Evolutionary conservation across 2,888 invertebrate genomes (phyloP).

Genomic region (Watsonalla cultraria): DNA sequence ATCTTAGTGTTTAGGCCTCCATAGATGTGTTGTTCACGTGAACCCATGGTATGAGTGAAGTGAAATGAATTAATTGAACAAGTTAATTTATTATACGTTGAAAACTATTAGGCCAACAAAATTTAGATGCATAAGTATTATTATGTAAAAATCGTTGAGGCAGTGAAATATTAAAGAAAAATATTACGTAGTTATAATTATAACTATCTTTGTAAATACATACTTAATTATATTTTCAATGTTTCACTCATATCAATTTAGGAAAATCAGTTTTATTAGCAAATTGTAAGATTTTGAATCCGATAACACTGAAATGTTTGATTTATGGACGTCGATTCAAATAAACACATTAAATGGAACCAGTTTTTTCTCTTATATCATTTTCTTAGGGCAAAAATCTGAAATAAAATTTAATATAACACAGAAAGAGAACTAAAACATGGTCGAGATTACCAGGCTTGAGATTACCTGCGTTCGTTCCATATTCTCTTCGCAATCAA

Average conservation of each 20-base stretch:
- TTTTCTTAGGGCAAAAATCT: no score
- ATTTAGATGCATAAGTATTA: conserved; percentile 42
- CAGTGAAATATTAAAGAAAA: conserved; percentile 39
- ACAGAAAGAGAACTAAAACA: no score
- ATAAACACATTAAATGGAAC: conserved; percentile 66
- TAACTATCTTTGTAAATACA: conserved; percentile 63
- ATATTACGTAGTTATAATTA: conserved; percentile 54
- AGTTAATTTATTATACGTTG: conserved; percentile 13
- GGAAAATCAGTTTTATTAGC: conserved; percentile 66
- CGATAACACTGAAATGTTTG: conserved; percentile 62
- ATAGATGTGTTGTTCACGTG: not conserved
- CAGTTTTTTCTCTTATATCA: not conserved
- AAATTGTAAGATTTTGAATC: conserved; percentile 66
- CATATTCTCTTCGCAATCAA: no score
- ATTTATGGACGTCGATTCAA: conserved; percentile 68
- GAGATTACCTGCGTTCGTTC: no score
- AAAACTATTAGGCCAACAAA: conserved; percentile 47
- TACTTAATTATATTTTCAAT: conserved; percentile 69
- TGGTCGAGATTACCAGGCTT: no score
- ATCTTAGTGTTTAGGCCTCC: conserved; percentile 1
- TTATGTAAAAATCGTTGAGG: conserved; percentile 44
- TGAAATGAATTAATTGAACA: conserved; percentile 25
- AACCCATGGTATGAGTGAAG: conserved; percentile 31
- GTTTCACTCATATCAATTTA: conserved; percentile 76
- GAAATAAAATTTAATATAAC: no score